Base-by-base conservation (phyloP, 1,140 invertebrate genomes). In the Cydia amplana region DNA sequence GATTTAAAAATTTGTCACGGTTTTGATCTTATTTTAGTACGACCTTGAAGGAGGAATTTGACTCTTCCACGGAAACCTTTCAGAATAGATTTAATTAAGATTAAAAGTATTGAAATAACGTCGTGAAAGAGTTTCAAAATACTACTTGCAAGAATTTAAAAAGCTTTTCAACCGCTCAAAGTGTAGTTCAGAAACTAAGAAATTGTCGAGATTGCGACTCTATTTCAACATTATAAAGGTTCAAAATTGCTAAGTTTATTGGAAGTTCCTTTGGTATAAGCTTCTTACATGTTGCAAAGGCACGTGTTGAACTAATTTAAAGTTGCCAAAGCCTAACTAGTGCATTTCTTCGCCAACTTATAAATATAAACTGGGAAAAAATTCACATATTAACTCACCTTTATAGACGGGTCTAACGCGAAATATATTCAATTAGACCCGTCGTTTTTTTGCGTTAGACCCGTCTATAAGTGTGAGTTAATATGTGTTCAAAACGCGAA, bases 291-390 rank as follows among this genome's bases (percentile, higher is more conserved):
- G 49, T 51, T 51, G 49, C 7, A 18, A 51, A 51, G 49, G 49
- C n/a, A 51, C 49, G 49, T 51, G 49, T n/a, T 16, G 43, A 16
- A 46, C 43, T 51, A 51, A 51, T 51, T 51, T 51, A 51, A 51
- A 51, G 49, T 51, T 51, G 16, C 49, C 49, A 18, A n/a, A 51
- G 49, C 49, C 49, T 51, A 51, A 51, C 49, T 51, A 51, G 49
- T 0, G 10, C 49, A 51, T 6, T 18, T 51, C 49, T 46, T 46
- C 4, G 49, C n/a, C 49, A 51, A 9, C 49, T 51, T n/a, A 18
- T 18, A 51, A 51, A 51, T n/a, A 18, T 18, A 51, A 51, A 51
- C 49, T 18, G 7, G 16, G 49, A 2, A 51, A 51, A 51, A 5
- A 2, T 51, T 51, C 14, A n/a, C 25, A 25, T 25, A 25, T 25